Evolutionary conservation across 2,888 invertebrate species (phyloP), one percentile per base, ranked within the genome.

Genomic region (Polylopha cassiicola): DNA sequence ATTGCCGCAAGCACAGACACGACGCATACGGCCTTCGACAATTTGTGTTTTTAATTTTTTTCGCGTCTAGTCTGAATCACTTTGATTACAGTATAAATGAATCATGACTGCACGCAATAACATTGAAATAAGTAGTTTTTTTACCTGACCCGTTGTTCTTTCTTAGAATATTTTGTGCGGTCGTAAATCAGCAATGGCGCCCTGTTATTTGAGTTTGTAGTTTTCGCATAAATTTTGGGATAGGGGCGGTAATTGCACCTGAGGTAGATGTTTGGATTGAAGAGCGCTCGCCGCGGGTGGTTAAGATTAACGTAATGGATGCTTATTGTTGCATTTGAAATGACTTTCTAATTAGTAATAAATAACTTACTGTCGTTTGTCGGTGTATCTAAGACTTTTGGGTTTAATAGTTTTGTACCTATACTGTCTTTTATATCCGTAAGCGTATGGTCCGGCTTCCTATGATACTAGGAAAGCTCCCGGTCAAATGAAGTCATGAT

Each of bases 21-120:
- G 67, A 58, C 62, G 62, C 63, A 60, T 66, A 68, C 73, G 79
- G 77, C 81, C 82, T 81, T 80, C 79, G 72, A 72, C 71, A 76
- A 73, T 73, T 71, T 61, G 65, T 68, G 58, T 63, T 68, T 73
- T 62, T 61, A 65, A 65, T 77, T 82, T 82, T 80, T 82, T 82
- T 77, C 74, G 74, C 76, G 82, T 82, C 82, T 82, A 82, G 81
- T 70, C 66, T 66, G 75, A 69, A 72, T 76, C 76, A 73, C 61
- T 50, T 67, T 69, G 74, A 73, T 75, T 77, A 72, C 75, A 58
- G 54, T 66, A 61, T 61, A 64, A 69, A 65, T 74, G 75, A 76
- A 49, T 76, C 78, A 77, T 64, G 58, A 57, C 51, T 53, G 61
- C 73, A 74, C 70, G 72, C 69, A 61, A 72, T 65, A 51, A 58